Base-by-base conservation (phyloP, 2,113 vertebrate genomes). In the Psittacula cyanocephala region DNA sequence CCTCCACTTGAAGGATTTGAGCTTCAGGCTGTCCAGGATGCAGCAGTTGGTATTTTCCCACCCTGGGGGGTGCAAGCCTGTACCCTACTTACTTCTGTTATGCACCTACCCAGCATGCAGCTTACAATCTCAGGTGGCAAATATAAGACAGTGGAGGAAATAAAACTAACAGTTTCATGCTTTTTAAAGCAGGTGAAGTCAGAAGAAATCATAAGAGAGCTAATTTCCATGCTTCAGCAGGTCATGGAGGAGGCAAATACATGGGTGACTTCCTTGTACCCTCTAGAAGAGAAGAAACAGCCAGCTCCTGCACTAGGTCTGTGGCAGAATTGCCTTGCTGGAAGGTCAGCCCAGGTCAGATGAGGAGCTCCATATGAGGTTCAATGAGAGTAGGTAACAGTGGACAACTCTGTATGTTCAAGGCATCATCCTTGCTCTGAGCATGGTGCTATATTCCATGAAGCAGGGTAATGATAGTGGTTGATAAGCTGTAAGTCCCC, bases 381-480 rank as follows among this genome's bases (percentile, higher is more conserved):
- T 91, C 33, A 84, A 0, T 28, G 31, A 57, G 49, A 85, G 33
- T 37, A 70, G 39, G 29, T 25, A 46, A 29, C 44, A 84, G 44
- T 24, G 20, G 69, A 37, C 17, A 31, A 64, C 13, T 50, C 29
- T 6, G 6, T 1, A 3, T 33, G 14, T 44, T 47, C 75, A 70
- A 19, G 23, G 13, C 9, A 2, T 35, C 64, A 52, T 28, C 65
- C 13, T 69, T 74, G 60, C 53, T 50, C 65, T 62, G 35, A 81
- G 17, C 37, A 17, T 8, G 33, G 29, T 37, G 23, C 29, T 43
- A 25, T 1, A 6, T 25, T 31, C 37, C 39, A 75, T 62, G 41
- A 62, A 65, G 44, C 0, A 1, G 31, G 11, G 20, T 57, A 46
- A 52, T 28, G 29, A 27, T 29, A 65, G 55, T 0, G 0, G 41